phyloP scores from a whole-genome alignment of 2,888 invertebrate species.

The Plagodis dolabraria region DNA sequence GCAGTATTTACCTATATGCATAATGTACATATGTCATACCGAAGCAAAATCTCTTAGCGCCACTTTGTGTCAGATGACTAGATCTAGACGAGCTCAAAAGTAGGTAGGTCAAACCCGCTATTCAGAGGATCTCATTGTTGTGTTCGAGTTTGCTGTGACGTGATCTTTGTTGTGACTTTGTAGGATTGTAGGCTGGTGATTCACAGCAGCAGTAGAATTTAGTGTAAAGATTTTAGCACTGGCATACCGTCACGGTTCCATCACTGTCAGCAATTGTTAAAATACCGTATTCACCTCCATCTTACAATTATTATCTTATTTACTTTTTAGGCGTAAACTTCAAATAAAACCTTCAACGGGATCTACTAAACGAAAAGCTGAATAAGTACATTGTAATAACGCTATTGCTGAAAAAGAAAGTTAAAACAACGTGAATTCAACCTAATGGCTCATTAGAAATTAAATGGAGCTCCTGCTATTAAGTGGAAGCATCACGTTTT shows the following conservation, averaged over 20 bases:
- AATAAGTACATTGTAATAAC: constrained; percentile 2
- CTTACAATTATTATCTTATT: background rate
- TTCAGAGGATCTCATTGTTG: constrained; percentile 33
- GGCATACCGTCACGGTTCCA: constrained; percentile 51
- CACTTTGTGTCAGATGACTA: constrained; percentile 25
- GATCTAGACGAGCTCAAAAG: constrained; percentile 30
- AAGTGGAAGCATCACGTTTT: constrained; percentile 59
- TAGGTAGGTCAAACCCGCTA: constrained; percentile 36
- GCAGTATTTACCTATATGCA: background rate
- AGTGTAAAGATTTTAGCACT: constrained; percentile 15
- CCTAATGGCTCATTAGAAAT: constrained; percentile 55
- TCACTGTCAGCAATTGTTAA: constrained; percentile 10
- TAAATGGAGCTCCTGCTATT: constrained; percentile 55
- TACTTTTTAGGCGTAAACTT: no score
- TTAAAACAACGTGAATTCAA: constrained; percentile 50
- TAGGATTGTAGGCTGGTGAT: constrained; percentile 27
- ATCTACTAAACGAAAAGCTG: background rate
- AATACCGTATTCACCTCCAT: constrained; percentile 2
- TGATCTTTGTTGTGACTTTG: constrained; percentile 32
- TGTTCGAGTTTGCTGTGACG: constrained; percentile 25
- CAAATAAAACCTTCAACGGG: no score
- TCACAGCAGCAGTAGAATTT: constrained; percentile 16
- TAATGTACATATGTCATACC: constrained; percentile 8
- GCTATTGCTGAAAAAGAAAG: constrained; percentile 53
- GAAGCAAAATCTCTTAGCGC: constrained; percentile 18